Base-by-base conservation (phyloP, 2,888 invertebrate species). In the Malachius bipustulatus region DNA sequence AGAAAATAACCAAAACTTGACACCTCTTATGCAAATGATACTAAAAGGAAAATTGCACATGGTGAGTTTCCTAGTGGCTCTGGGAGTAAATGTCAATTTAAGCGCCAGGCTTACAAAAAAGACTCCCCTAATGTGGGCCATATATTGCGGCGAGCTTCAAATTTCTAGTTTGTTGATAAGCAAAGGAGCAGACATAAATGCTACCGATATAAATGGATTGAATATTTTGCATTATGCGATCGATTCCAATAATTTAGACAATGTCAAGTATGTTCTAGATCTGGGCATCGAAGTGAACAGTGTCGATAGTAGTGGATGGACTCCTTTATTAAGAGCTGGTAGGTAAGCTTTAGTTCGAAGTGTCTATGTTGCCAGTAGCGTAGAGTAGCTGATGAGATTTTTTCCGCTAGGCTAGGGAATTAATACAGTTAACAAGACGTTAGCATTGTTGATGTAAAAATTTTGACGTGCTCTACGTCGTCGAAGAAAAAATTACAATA, bases 291-390 rank as follows among this genome's bases (percentile, higher is more conserved):
- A 67, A 44, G 45, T 69, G 2, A 43, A 49, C 2, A 60, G 49
- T 0, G 44, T 39, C 4, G 72, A 72, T 47, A 56, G 51, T 45
- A 64, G 63, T 39, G 68, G 68, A 0, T 71, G 71, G 71, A 71
- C 71, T 2, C 70, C 71, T 11, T 55, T 73, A 16, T 60, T 70
- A 35, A 60, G 71, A 52, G 70, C 70, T 13, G 56, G 71, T 70
- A 29, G 40, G 15, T 37, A 32, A 12, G 10, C 14, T 12, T 24
- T 19, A 19, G n/a, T 19, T n/a, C n/a, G n/a, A n/a, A n/a, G n/a
- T n/a, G n/a, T n/a, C n/a, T n/a, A n/a, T n/a, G n/a, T n/a, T n/a
- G n/a, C n/a, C n/a, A n/a, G n/a, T n/a, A n/a, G n/a, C n/a, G n/a
- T n/a, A n/a, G n/a, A n/a, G n/a, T n/a, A n/a, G n/a, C n/a, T n/a